These are phyloP conservation scores for Enteromius fasciolatus DNA, from an alignment of 2,797 vertebrate genomes.

Conservation along the genomic window DNA sequence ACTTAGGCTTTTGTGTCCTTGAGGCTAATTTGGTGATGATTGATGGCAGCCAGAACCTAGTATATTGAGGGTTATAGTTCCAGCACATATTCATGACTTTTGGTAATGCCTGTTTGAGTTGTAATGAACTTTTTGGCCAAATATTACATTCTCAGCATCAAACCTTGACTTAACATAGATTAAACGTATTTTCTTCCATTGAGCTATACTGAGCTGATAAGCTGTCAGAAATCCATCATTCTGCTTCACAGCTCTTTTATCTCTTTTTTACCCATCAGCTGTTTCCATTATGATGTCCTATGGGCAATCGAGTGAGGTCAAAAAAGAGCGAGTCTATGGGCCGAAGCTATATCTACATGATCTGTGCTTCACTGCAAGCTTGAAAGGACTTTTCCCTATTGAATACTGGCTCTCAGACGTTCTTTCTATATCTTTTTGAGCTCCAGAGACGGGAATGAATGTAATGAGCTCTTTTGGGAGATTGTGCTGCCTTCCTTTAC, in stretches of 20 bases:
- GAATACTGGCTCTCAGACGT: neutral
- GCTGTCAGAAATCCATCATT: slow-evolving; percentile 5
- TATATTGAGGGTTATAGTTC: neutral
- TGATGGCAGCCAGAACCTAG: neutral
- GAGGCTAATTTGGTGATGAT: neutral
- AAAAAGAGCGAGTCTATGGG: slow-evolving; percentile 1
- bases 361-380: slow-evolving; percentile 9
- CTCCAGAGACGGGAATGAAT: slow-evolving; percentile 25
- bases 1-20: neutral
- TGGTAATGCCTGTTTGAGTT: neutral
- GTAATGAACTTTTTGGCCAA: neutral
- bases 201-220: neutral
- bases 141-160: neutral
- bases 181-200: neutral
- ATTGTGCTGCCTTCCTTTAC: slow-evolving; percentile 24
- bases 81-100: neutral
- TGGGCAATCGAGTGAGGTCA: slow-evolving; percentile 10
- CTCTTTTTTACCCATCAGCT: slow-evolving; percentile 2
- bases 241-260: slow-evolving; percentile 1
- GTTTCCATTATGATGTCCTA: slow-evolving; percentile 22
- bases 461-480: slow-evolving; percentile 56
- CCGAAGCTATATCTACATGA: slow-evolving; percentile 5
- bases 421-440: neutral
- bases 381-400: slow-evolving; percentile 19
- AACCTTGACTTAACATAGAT: neutral